Evolutionary conservation across 2,888 invertebrate genomes (phyloP).

Genomic region (Himalopsyche tibetana): DNA sequence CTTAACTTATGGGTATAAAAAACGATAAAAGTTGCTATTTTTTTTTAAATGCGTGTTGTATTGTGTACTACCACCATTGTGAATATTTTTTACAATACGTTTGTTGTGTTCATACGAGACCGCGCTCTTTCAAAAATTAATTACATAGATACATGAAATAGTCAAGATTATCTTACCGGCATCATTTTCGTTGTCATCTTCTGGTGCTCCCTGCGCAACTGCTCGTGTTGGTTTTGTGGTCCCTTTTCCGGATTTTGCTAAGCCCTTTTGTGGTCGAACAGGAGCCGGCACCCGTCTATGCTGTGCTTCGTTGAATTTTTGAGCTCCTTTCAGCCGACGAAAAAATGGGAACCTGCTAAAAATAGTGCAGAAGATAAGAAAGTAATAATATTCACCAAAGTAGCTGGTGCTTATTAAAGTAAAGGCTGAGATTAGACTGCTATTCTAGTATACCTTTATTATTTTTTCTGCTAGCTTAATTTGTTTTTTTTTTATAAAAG

Average conservation of each 20-base stretch:
- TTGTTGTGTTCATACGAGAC: too few relatives aligned
- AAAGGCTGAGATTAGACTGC: not conserved
- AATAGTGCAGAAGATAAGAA: not conserved
- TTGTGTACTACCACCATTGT: too few relatives aligned
- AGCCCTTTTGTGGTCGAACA: conserved; percentile 72
- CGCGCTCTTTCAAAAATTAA: too few relatives aligned
- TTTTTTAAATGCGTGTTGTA: too few relatives aligned
- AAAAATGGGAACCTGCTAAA: conserved; percentile 74
- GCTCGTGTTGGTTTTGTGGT: not conserved
- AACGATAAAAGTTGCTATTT: too few relatives aligned
- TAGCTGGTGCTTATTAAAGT: not conserved
- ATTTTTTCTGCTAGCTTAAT: too few relatives aligned
- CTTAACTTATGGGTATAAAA: too few relatives aligned
- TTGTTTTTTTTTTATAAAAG: too few relatives aligned
- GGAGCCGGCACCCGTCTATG: conserved; percentile 80
- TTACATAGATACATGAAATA: too few relatives aligned
- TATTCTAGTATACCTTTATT: not conserved
- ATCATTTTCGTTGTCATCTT: conserved; percentile 37
- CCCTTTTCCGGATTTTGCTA: conserved; percentile 3
- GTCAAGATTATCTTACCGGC: not conserved
- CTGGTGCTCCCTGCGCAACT: not conserved
- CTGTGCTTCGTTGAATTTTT: conserved; percentile 77
- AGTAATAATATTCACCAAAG: not conserved
- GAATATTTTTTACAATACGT: too few relatives aligned
- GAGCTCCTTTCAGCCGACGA: conserved; percentile 73